phyloP scores from a whole-genome alignment of 1,140 invertebrate genomes.

The Vollenhovia emeryi region DNA sequence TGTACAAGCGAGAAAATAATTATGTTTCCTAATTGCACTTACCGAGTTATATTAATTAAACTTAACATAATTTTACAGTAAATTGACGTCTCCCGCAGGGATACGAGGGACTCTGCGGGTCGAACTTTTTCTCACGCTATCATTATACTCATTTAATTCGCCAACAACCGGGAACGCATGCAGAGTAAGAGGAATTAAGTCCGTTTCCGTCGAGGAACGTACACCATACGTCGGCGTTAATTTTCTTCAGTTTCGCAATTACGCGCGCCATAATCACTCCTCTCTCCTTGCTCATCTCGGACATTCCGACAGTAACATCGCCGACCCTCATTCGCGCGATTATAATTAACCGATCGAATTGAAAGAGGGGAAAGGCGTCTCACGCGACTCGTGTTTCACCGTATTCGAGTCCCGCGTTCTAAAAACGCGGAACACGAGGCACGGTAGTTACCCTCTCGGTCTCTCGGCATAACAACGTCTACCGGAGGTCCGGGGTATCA shows the following conservation, averaged over 20 bases:
- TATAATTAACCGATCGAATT: conserved; percentile 68
- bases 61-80: not conserved
- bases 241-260: conserved; percentile 56
- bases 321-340: conserved; percentile 27
- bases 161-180: not conserved
- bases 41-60: not conserved
- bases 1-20: not conserved
- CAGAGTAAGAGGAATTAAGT: conserved; percentile 36
- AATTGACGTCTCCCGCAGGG: not conserved
- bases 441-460: conserved; percentile 68
- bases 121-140: not conserved
- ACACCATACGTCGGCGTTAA: conserved; percentile 24
- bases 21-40: not conserved
- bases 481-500: conserved; percentile 61
- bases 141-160: conserved; percentile 23
- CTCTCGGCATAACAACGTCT: conserved; percentile 69
- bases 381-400: conserved; percentile 69
- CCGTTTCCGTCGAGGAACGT: conserved; percentile 7
- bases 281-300: conserved; percentile 1
- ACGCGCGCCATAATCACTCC: conserved; percentile 45
- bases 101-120: not conserved
- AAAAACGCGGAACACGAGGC: conserved; percentile 65
- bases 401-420: conserved; percentile 54
- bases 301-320: conserved; percentile 46
- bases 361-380: conserved; percentile 63